Evolutionary conservation across 2,888 invertebrate species (phyloP), one percentile per base, ranked within the genome.

Genomic region (Lordiphosa andalusiaca): DNA sequence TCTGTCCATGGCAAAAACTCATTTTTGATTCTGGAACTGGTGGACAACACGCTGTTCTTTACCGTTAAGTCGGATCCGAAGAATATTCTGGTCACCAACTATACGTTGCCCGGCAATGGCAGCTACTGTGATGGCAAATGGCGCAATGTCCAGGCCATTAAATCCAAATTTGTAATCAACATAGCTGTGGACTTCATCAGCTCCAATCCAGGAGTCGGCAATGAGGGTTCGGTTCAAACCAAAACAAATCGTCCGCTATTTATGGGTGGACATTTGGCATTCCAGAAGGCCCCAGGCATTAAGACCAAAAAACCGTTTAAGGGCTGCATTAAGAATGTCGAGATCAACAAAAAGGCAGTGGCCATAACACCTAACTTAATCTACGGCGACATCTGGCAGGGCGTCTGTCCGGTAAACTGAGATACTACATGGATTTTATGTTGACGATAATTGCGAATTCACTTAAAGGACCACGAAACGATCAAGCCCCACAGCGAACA

Each of bases 51-150:
- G 55, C 92, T 99, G 19, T 93, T 93, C 60, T 94, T 97, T 74
- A 93, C 94, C 0, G 96, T 90, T 4, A 95, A 96, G 71, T 95
- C 95, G 76, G 94, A 93, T 80, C 93, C 92, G 69, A 97, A 96
- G 6, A 93, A 94, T 1, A 94, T 96, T 74, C 92, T 93, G 2
- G 67, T 75, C 5, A 94, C 96, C 2, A 92, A 92, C 19, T 96
- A 93, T 87, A 92, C 91, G 50, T 91, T 93, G 0, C 92, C 93
- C 33, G 91, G 92, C 42, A 91, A 92, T 48, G 92, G 92, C 60
- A 93, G 93, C 75, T 92, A 98, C 63, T 99, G 99, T 87, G 97
- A 99, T 89, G 98, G 99, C 46, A 92, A 95, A 53, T 99, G 98
- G 98, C 98, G 99, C 86, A 93, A 92, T 56, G 95, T 91, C 65